Conservation (phyloP, 2,797 vertebrate genomes). For the Clangula hyemalis region DNA sequence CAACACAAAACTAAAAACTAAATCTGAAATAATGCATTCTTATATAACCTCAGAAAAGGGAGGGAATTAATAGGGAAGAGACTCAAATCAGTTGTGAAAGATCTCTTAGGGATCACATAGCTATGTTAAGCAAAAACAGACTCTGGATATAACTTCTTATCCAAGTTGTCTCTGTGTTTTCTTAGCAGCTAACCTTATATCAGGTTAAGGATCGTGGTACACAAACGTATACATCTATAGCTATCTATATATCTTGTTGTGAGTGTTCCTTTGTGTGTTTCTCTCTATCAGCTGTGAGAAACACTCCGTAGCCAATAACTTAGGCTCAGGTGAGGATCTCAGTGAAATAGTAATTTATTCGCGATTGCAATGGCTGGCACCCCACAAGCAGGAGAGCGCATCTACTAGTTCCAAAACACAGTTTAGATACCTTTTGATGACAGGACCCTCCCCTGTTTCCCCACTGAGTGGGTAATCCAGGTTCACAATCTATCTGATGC, state of each 20-base stretch:
- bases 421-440: no score
- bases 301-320: no score
- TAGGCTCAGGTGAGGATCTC: no score
- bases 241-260: background rate
- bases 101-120: background rate
- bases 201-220: background rate
- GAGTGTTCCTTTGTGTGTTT: background rate
- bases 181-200: background rate
- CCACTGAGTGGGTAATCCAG: no score
- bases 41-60: background rate
- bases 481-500: no score
- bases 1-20: background rate
- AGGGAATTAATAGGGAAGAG: background rate
- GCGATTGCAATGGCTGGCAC: no score
- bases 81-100: background rate
- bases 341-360: no score
- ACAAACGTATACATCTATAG: background rate
- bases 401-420: no score
- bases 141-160: background rate
- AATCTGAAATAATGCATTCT: background rate
- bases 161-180: background rate
- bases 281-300: background rate
- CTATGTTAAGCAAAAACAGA: rapidly evolving
- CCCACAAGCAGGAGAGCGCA: no score
- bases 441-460: no score